A percentile compares a stretch with the other conserved stretches of the same genome.
phyloP scores from a whole-genome alignment of 2,888 invertebrate genomes.

The Megaustenia siamemsis region DNA sequence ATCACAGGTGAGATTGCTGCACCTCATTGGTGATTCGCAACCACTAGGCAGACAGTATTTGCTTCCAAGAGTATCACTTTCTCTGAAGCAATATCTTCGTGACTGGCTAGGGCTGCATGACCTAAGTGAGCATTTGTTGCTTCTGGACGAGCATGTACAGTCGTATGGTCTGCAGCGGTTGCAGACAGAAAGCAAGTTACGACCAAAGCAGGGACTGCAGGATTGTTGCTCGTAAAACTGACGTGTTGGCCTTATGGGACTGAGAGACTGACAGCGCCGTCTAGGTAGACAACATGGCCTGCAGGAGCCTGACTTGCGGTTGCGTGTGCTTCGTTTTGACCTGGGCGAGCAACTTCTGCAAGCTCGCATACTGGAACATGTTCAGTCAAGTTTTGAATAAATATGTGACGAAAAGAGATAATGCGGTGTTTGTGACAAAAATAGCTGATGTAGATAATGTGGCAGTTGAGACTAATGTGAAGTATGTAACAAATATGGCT shows the following conservation, averaged over 20 bases:
- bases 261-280: constrained; percentile 9
- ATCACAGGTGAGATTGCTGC: neutral
- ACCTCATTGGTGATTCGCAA: neutral
- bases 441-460: no score
- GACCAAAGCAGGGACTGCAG: neutral
- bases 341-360: constrained; percentile 37
- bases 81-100: neutral
- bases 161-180: neutral
- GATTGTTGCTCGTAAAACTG: neutral
- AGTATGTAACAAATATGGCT: no score
- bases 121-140: neutral
- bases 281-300: neutral
- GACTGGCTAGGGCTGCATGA: neutral
- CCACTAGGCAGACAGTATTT: neutral
- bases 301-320: neutral
- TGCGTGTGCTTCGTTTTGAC: neutral
- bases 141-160: neutral
- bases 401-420: no score
- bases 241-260: neutral
- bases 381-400: neutral
- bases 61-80: neutral
- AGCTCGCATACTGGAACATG: constrained; percentile 38
- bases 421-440: no score
- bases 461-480: no score
- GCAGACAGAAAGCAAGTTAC: neutral